Conservation (phyloP, 2,888 invertebrate species). For the Norana najaformis region DNA sequence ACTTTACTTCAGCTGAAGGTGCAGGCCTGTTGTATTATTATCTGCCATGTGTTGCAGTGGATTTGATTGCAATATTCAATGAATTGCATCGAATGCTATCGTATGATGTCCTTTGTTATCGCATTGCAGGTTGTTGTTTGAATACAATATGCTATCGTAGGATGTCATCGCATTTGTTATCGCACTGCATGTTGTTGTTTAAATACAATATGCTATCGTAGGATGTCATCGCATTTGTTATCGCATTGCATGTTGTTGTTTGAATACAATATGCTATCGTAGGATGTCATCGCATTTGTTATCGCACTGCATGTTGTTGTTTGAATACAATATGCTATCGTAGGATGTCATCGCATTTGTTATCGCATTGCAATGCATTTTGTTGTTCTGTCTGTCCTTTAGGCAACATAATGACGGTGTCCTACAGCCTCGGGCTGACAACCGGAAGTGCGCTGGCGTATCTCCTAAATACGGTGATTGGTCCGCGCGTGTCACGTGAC, state of each 20-base stretch:
- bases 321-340: too few species aligned
- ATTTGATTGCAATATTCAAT: too few species aligned
- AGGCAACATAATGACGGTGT: slow-evolving; percentile 91
- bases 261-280: too few species aligned
- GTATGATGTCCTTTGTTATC: background rate
- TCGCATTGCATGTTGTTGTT: background rate
- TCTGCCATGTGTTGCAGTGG: too few species aligned
- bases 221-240: background rate
- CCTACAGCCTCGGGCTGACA: slow-evolving; percentile 84
- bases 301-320: background rate
- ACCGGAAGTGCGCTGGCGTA: slow-evolving; percentile 84
- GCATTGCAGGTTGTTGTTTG: too few species aligned
- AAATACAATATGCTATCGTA: too few species aligned
- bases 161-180: background rate
- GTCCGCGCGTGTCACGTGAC: slow-evolving; percentile 43
- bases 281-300: background rate
- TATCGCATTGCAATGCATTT: background rate
- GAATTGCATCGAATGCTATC: too few species aligned
- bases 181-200: too few species aligned
- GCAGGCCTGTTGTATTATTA: too few species aligned
- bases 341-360: background rate
- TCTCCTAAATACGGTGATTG: slow-evolving; percentile 65
- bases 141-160: too few species aligned
- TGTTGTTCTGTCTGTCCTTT: background rate
- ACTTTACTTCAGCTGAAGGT: too few species aligned